These are phyloP conservation scores for Halcyon chelicuti DNA, from an alignment of 2,797 vertebrate genomes.

Conservation along the genomic window DNA sequence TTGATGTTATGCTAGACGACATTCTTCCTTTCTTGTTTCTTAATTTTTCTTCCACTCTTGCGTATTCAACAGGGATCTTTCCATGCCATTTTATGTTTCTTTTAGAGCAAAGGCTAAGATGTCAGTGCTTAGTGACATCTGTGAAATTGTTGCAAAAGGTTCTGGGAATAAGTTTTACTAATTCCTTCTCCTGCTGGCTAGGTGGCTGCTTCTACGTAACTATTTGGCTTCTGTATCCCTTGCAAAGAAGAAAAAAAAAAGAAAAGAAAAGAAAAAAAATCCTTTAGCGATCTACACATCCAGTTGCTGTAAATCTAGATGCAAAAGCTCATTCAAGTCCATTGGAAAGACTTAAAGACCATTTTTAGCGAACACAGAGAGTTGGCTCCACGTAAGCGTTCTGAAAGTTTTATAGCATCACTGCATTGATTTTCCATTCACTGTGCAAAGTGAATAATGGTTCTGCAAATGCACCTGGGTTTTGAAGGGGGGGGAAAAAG, in stretches of 20 bases:
- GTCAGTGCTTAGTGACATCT: background rate
- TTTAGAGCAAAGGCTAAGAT: background rate
- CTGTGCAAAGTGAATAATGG: slow-evolving; percentile 22
- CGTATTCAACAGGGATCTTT: background rate
- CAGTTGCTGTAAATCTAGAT: background rate
- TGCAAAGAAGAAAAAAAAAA: background rate
- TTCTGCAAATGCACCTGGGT: background rate
- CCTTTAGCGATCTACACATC: background rate
- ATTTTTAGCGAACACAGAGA: background rate
- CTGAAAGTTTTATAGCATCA: background rate
- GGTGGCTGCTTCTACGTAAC: background rate
- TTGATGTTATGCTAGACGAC: background rate
- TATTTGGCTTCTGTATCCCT: slow-evolving; percentile 4
- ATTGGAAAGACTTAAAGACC: background rate
- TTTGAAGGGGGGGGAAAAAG: background rate
- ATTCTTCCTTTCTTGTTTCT: slow-evolving; percentile 25
- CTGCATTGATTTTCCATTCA: slow-evolving; percentile 37
- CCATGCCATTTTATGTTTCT: slow-evolving; percentile 21
- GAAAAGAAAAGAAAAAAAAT: background rate
- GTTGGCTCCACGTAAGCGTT: background rate
- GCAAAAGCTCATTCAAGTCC: background rate
- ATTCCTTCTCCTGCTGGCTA: background rate
- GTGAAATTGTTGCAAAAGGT: background rate
- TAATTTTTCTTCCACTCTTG: background rate
- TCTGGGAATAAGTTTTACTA: slow-evolving; percentile 1